Evolutionary conservation across 30 jellyfish, hydroid and myxozoan species (phyloP), one percentile per base, ranked within the genome.

Genomic region (Aurelia sp.): DNA sequence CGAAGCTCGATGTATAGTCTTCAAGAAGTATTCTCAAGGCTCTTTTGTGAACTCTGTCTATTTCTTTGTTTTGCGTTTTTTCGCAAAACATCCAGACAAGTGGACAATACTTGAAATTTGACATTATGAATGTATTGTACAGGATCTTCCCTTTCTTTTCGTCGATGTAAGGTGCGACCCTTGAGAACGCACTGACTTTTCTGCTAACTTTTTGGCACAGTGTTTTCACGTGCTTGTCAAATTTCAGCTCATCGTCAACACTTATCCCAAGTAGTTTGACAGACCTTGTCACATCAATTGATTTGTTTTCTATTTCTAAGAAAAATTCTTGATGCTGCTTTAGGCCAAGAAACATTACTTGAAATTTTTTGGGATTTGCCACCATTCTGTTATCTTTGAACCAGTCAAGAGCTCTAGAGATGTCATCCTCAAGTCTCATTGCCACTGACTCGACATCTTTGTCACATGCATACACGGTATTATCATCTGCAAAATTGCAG

Each of bases 1-100:
- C 88, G 50, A 62, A 65, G 19, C 78, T 59, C 61, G 63, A 12
- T 31, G 62, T 66, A 35, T 18, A 70, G 74, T 57, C 92, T 71
- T 72, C 35, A 69, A 33, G 78, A 74, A 70, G 47, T 21, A 83
- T 59, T 58, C 80, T 35, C 69, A 83, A 51, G 66, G 92, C 86
- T 8, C 86, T 31, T 41, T 72, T 71, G 27, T 70, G 92, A 47
- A 83, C 74, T 11, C 74, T 82, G 73, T 71, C 53, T 18, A 83
- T 76, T 80, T 65, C 37, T 40, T 70, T 61, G 51, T 27, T 83
- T 40, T 73, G 40, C n/a, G 64, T 48, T 68, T 83, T 59, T 5
- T 85, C 88, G 47, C 41, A 68, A 62, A 21, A 85, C 84, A 85
- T 85, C 95, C 95, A 85, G 71, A 85, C 66, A 40, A 74, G 84